Percentiles rank a stretch among this genome's conserved stretches.
These are phyloP conservation scores for Ophion costatus DNA, from an alignment of 2,888 invertebrate genomes.

Conservation along the genomic window DNA sequence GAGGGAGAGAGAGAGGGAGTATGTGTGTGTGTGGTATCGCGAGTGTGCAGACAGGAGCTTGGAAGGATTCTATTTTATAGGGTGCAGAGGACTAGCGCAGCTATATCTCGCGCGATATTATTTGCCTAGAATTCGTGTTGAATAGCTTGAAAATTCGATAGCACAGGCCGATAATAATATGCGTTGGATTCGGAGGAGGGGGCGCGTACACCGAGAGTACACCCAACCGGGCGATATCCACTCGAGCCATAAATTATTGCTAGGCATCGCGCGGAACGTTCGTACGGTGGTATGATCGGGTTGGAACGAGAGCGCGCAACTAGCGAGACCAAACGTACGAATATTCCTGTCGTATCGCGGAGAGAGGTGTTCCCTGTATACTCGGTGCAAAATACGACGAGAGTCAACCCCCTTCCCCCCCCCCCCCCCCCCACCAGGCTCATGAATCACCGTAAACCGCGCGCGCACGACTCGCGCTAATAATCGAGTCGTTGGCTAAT, in stretches of 20 bases:
- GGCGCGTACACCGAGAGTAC: background rate
- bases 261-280: constrained; percentile 58
- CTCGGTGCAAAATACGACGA: constrained; percentile 80
- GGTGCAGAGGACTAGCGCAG: background rate
- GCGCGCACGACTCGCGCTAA: constrained; percentile 71
- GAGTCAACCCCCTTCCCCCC: constrained; percentile 67
- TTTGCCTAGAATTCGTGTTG: constrained; percentile 59
- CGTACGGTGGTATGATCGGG: constrained; percentile 78
- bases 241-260: constrained; percentile 68
- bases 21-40: constrained; percentile 75
- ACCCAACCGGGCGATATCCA: constrained; percentile 63
- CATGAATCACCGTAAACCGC: constrained; percentile 78
- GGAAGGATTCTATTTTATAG: constrained; percentile 66
- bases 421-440: constrained; percentile 71
- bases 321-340: constrained; percentile 77
- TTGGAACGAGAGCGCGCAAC: constrained; percentile 70
- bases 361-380: constrained; percentile 76
- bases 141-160: constrained; percentile 61
- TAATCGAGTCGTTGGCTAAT: constrained; percentile 80
- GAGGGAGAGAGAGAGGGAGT: constrained; percentile 70
- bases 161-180: constrained; percentile 59
- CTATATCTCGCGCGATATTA: constrained; percentile 40
- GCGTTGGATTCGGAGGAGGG: background rate
- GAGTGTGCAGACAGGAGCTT: constrained; percentile 75
- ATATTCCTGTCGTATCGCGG: constrained; percentile 79